Evolutionary conservation across 2,888 invertebrate species (phyloP), one percentile per base, ranked within the genome.

Genomic region (Tuta absoluta): DNA sequence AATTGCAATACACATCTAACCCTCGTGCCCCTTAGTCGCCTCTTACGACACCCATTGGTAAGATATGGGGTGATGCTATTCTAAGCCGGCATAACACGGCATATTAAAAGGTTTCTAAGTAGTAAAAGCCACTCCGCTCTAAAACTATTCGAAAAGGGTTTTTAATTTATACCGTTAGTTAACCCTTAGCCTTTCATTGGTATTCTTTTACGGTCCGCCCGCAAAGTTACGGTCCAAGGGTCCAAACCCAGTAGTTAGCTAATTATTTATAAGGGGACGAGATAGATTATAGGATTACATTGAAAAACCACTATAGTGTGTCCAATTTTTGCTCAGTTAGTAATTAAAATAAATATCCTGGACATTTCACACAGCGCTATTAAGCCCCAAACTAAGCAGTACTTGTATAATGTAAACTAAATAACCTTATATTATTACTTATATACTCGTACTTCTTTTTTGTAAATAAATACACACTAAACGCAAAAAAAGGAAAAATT

Each of bases 181-280:
- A 19, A 21, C 19, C 21, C 51, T 51, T 19, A 12, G 10, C 51
- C 21, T 51, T 51, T 51, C 51, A 51, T 51, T 51, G 19, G 51
- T 51, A 51, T 51, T 51, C 51, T 51, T 51, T 51, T 19, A 12
- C 21, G 1, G 51, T 45, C 51, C 48, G n/a, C 48, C 51, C 51
- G 11, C 8, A 11, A 23, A 51, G 51, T 51, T 51, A 1, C 21
- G 23, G 51, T 48, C 48, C 14, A 7, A 48, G 17, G 17, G 48
- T n/a, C 48, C 48, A 12, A 8, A 19, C 51, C 51, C 19, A 23
- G 19, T 51, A 51, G 19, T 51, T 19, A 51, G 19, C 51, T 51
- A 51, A 51, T 51, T 51, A 51, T 11, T 19, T 5, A 17, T 23
- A 51, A 23, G 1, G 51, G 19, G 51, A 19, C 19, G 8, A 51